Percentiles rank a stretch among this genome's conserved stretches.
These are phyloP conservation scores for Brachyopa scutellaris DNA, from an alignment of 2,888 invertebrate genomes.

Conservation along the genomic window DNA sequence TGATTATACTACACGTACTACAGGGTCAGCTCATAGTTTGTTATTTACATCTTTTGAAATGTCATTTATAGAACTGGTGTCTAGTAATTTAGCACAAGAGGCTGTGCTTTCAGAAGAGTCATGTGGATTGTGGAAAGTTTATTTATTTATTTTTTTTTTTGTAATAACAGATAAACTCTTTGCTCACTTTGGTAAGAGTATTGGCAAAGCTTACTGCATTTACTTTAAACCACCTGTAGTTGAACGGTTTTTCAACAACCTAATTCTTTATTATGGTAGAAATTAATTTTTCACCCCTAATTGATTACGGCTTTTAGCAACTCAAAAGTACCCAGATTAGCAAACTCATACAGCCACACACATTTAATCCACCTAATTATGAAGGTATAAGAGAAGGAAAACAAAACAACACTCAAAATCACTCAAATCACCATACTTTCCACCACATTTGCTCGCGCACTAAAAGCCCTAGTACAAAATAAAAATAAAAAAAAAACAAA, in stretches of 20 bases:
- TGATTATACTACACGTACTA: no score
- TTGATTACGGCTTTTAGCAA: constrained; percentile 51
- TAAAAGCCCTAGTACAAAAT: constrained; percentile 5
- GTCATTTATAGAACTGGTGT: no score
- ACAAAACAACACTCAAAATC: constrained; percentile 13
- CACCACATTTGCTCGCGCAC: constrained; percentile 52
- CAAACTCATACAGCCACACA: constrained; percentile 17
- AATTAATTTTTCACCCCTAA: constrained; percentile 60
- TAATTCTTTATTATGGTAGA: constrained; percentile 37
- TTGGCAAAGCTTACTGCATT: no score
- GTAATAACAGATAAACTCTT: no score
- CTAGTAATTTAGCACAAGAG: no score
- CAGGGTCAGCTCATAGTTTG: no score
- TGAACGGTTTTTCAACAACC: constrained; percentile 6
- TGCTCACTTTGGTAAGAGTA: no score
- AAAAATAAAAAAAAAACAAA: constrained; percentile 4
- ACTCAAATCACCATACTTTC: constrained; percentile 38
- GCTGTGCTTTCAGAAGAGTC: no score
- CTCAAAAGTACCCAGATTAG: constrained; percentile 41
- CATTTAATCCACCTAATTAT: constrained; percentile 57
- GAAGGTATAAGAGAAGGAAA: constrained; percentile 14
- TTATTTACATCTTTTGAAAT: no score
- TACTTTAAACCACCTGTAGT: constrained; percentile 43
- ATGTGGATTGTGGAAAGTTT: no score
- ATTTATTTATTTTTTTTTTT: no score